Base-by-base conservation (phyloP, 2,888 invertebrate species). In the Diaperis boleti region DNA sequence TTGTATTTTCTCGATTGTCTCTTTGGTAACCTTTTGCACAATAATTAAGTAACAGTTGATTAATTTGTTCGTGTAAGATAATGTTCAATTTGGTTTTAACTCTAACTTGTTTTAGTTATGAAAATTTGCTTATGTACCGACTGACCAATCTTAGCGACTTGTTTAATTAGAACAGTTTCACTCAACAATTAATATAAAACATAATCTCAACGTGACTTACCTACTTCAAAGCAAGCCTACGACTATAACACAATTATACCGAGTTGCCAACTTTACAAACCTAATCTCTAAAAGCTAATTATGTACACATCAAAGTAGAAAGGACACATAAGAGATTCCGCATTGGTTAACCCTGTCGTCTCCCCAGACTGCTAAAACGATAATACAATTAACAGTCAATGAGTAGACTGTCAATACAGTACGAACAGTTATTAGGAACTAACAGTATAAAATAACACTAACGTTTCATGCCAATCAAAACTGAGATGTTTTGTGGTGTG, bases 251-350 rank as follows among this genome's bases (percentile, higher is more conserved):
- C 37, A 52, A 52, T 52, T 37, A 52, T 35, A 22, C 22, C 39
- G 52, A 52, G 52, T 52, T 52, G 22, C 22, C 15, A 52, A 52
- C 52, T 52, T 52, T 52, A 52, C 37, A 52, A 52, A 52, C 52
- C 52, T 52, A 52, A 52, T 52, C 52, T 52, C 52, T 52, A 52
- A 52, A 52, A 52, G 52, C 52, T 52, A 52, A 52, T 52, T 52
- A 52, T 52, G n/a, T 52, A 52, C 52, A 52, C 52, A 52, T 52
- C 52, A 52, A 52, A 52, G 52, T 37, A 22, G 52, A 26, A 37
- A 52, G 52, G 52, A 52, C 52, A 49, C 13, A 52, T 39, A 52
- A 52, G 52, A 52, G 37, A 52, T 52, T 52, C 52, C 52, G 52
- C 52, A 52, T 39, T 52, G 52, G 52, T 52, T 52, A 52, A 52